Percentiles rank a stretch among this genome's conserved stretches.
Conservation (phyloP, 2,797 vertebrate genomes). For the Lagothrix lagotricha region DNA sequence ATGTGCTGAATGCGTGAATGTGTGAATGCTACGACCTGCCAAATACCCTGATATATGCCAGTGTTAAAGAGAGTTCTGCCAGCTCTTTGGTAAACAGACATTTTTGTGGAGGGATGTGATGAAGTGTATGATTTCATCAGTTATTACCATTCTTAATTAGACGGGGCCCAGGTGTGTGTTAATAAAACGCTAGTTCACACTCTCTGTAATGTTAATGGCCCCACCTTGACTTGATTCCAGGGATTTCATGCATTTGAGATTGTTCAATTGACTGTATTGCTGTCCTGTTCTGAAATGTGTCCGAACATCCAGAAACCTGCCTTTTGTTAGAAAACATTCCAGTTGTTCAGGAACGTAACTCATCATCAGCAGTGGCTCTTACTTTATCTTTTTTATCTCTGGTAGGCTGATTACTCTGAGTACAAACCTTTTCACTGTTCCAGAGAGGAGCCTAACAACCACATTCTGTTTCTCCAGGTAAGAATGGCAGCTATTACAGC, state of each 20-base stretch:
- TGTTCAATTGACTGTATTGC: constrained; percentile 1
- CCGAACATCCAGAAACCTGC: constrained; percentile 27
- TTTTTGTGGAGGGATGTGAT: constrained; percentile 56
- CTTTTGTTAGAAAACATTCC: constrained; percentile 47
- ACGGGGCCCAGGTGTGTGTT: constrained; percentile 47
- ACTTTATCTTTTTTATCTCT: constrained; percentile 47
- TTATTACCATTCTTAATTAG: constrained; percentile 67
- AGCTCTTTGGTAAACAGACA: constrained; percentile 65
- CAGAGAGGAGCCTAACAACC: background rate
- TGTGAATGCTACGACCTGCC: constrained; percentile 46
- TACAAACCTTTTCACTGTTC: background rate
- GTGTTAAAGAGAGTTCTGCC: constrained; percentile 42
- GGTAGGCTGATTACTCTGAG: background rate
- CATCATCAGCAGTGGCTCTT: background rate
- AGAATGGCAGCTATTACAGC: background rate
- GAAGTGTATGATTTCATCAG: constrained; percentile 62
- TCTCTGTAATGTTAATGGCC: background rate
- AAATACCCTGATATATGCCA: background rate
- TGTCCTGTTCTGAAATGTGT: background rate
- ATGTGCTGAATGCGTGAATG: constrained; percentile 17
- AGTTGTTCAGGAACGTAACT: background rate
- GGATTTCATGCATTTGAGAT: background rate
- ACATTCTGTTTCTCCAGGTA: constrained; percentile 23
- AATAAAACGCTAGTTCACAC: constrained; percentile 57
- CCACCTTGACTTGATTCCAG: constrained; percentile 48